Conservation (phyloP, 2,113 vertebrate genomes). For the Anseranas semipalmata region DNA sequence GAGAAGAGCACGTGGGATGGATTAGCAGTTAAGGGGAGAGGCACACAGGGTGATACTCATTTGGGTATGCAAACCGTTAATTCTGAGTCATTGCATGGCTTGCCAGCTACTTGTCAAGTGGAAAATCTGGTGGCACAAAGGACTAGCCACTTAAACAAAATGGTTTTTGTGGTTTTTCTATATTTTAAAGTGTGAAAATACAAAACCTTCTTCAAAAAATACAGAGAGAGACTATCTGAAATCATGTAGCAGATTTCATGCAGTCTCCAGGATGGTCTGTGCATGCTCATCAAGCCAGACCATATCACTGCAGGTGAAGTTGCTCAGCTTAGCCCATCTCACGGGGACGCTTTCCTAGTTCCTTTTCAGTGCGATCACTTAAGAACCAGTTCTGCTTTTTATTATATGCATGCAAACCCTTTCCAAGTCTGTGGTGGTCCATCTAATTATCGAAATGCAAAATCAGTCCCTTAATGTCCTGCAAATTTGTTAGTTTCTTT, state of each 20-base stretch:
- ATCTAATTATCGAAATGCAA: not conserved
- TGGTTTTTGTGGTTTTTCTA: not conserved
- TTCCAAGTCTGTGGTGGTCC: not conserved
- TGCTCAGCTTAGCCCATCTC: not conserved
- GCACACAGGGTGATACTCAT: not conserved
- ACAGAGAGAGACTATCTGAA: no score
- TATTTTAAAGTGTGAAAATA: not conserved
- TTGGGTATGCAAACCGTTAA: not conserved
- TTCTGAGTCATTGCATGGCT: not conserved
- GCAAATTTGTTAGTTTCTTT: not conserved
- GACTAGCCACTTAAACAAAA: not conserved
- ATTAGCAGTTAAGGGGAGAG: not conserved
- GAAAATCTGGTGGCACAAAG: not conserved
- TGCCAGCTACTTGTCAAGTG: not conserved
- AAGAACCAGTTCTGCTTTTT: not conserved
- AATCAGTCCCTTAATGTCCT: not conserved
- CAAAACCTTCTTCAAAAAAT: not conserved
- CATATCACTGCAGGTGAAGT: not conserved
- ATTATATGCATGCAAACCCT: not conserved
- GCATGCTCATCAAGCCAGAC: not conserved
- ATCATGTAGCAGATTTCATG: not conserved
- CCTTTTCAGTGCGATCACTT: not conserved
- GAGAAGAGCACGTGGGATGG: not conserved
- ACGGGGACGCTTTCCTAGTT: fast-evolving
- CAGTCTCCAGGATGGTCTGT: not conserved